phyloP scores from a whole-genome alignment of 2,797 vertebrate species.

The Microchirus variegatus region DNA sequence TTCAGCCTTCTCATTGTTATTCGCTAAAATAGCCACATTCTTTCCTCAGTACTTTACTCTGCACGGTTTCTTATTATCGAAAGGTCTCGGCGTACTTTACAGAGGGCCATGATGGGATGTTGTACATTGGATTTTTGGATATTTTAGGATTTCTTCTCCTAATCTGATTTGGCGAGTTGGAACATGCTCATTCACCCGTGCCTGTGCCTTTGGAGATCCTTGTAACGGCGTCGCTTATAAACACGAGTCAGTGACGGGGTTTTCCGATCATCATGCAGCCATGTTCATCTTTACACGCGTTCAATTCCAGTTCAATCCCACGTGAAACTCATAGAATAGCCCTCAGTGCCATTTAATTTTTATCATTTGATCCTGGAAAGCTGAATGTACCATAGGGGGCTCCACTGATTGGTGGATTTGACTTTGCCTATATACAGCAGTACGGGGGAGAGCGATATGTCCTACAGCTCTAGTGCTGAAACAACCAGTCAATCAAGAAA shows the following conservation, averaged over 20 bases:
- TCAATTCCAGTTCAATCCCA: slow-evolving; percentile 48
- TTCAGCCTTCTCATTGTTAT: slow-evolving; percentile 68
- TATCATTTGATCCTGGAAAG: slow-evolving; percentile 53
- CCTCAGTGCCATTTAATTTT: slow-evolving; percentile 49
- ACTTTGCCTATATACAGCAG: slow-evolving; percentile 27
- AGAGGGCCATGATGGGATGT: slow-evolving; percentile 32
- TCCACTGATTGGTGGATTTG: slow-evolving; percentile 38
- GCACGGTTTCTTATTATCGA: slow-evolving; percentile 39
- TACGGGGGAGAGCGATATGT: slow-evolving; percentile 24
- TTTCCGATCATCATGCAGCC: slow-evolving; percentile 52
- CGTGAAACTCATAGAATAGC: slow-evolving; percentile 55
- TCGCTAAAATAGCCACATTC: slow-evolving; percentile 59
- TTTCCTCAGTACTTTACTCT: slow-evolving; percentile 63
- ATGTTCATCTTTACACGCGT: slow-evolving; percentile 51
- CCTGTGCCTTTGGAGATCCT: slow-evolving; percentile 75
- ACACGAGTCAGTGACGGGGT: slow-evolving; percentile 44
- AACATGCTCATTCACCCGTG: slow-evolving; percentile 62
- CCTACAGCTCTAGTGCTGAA: slow-evolving; percentile 20
- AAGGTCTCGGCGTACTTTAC: slow-evolving; percentile 27
- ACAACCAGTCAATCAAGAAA: slow-evolving; percentile 23
- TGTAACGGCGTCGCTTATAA: slow-evolving; percentile 47
- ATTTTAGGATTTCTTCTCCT: slow-evolving; percentile 40
- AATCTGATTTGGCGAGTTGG: slow-evolving; percentile 34
- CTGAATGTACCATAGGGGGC: slow-evolving; percentile 53
- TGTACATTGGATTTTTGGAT: slow-evolving; percentile 45